Evolutionary conservation across 2,888 invertebrate species (phyloP).

Genomic region (Agonopterix alstromeriana): DNA sequence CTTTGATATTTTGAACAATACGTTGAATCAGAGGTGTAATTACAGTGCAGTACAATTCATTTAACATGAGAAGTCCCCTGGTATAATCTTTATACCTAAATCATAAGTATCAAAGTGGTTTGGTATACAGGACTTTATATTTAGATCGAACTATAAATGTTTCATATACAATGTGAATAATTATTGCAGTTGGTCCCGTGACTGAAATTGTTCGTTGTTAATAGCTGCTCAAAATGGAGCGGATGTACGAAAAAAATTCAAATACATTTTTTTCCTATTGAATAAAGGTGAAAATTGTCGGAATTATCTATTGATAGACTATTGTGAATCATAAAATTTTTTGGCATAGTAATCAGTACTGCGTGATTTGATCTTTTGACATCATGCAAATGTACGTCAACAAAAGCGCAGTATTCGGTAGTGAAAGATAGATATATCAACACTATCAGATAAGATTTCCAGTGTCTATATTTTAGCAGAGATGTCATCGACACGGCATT

Average conservation of each 20-base stretch:
- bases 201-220: slow-evolving; percentile 60
- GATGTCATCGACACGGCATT: slow-evolving; percentile 54
- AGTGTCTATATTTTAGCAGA: slow-evolving; percentile 30
- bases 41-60: slow-evolving; percentile 35
- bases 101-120: no score
- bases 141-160: slow-evolving; percentile 30
- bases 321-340: no score
- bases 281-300: background rate
- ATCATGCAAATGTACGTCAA: no score
- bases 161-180: slow-evolving; percentile 69
- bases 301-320: no score
- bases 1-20: slow-evolving; percentile 64
- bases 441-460: slow-evolving; percentile 9
- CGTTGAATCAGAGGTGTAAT: slow-evolving; percentile 64
- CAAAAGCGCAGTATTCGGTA: no score
- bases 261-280: background rate
- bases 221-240: slow-evolving; percentile 40
- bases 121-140: no score
- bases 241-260: slow-evolving; percentile 18
- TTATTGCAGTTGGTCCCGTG: slow-evolving; percentile 55
- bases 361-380: no score
- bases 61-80: no score
- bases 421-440: slow-evolving; percentile 3
- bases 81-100: no score
- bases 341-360: no score